Conservation (phyloP, 1,140 invertebrate genomes). For the Ostrea edulis region DNA sequence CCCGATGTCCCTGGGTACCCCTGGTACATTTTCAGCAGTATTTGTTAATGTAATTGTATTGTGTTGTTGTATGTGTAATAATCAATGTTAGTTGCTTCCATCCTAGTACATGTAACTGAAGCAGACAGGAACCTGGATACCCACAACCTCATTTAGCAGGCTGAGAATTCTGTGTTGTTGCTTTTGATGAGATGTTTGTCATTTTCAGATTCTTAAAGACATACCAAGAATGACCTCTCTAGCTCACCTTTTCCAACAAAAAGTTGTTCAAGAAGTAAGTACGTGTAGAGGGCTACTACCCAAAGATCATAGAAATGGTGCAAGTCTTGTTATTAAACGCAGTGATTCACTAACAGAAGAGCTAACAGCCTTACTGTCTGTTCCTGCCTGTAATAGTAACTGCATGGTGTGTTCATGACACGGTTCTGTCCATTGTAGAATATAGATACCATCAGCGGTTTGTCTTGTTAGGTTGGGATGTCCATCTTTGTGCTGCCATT, state of each 20-base stretch:
- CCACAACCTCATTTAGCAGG: background rate
- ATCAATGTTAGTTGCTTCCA: background rate
- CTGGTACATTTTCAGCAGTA: background rate
- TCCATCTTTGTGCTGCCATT: too few relatives aligned
- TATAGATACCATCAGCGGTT: too few relatives aligned
- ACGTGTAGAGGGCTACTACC: conserved; percentile 38
- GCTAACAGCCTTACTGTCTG: background rate
- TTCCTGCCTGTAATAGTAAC: too few relatives aligned
- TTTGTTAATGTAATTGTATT: background rate
- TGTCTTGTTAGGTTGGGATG: too few relatives aligned
- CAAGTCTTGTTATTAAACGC: background rate
- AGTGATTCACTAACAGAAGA: background rate
- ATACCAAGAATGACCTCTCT: conserved; percentile 76
- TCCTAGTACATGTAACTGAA: background rate
- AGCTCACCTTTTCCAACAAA: conserved; percentile 76
- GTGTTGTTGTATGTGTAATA: background rate
- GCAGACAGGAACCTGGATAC: background rate
- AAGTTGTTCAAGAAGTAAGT: conserved; percentile 76
- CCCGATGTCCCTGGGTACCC: background rate
- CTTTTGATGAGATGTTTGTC: conserved; percentile 39
- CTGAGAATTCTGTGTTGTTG: background rate
- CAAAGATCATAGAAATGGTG: background rate
- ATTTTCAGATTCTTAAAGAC: conserved; percentile 76
- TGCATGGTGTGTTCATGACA: too few relatives aligned
- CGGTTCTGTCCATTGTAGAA: too few relatives aligned